phyloP scores from a whole-genome alignment of 2,113 vertebrate species.

The Boulengerochromis microlepis region DNA sequence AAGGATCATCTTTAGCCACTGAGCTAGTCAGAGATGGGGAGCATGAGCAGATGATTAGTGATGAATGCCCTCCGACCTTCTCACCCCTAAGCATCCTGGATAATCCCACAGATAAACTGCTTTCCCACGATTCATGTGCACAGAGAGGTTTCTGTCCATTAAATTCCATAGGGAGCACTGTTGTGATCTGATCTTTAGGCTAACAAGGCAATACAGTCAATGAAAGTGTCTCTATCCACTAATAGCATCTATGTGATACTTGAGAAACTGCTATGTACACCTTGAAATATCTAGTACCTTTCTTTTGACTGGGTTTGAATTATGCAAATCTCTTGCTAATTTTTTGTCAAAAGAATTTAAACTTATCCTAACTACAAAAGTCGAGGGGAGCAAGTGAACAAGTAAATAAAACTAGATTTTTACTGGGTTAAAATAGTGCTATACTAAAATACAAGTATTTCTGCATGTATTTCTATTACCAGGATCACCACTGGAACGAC shows the following conservation, averaged over 20 bases:
- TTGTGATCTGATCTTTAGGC: not conserved
- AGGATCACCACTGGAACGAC: not conserved
- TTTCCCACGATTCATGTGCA: slow-evolving; percentile 38
- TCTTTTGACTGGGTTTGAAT: not conserved
- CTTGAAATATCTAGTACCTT: not conserved
- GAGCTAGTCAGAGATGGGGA: slow-evolving; percentile 48
- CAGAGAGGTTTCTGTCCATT: slow-evolving; percentile 12
- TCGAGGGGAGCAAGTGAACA: not conserved
- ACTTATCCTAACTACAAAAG: not conserved
- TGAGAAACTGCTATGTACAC: not conserved
- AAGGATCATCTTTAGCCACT: slow-evolving; percentile 45
- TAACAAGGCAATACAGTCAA: not conserved
- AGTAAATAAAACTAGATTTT: not conserved
- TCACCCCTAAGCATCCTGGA: slow-evolving; percentile 46
- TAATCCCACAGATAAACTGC: slow-evolving; percentile 60
- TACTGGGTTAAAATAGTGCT: not conserved
- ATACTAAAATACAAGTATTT: not conserved
- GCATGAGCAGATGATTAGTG: slow-evolving; percentile 60
- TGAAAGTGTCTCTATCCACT: not conserved
- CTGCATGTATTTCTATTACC: not conserved
- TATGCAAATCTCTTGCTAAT: not conserved
- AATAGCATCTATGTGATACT: not conserved
- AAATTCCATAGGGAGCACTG: slow-evolving; percentile 5
- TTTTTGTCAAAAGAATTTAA: not conserved
- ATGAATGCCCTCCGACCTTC: slow-evolving; percentile 52